Percentiles rank a stretch among this genome's conserved stretches.
Evolutionary conservation across 1,140 invertebrate genomes (phyloP).

Genomic region (Zaprionus gabonicus): DNA sequence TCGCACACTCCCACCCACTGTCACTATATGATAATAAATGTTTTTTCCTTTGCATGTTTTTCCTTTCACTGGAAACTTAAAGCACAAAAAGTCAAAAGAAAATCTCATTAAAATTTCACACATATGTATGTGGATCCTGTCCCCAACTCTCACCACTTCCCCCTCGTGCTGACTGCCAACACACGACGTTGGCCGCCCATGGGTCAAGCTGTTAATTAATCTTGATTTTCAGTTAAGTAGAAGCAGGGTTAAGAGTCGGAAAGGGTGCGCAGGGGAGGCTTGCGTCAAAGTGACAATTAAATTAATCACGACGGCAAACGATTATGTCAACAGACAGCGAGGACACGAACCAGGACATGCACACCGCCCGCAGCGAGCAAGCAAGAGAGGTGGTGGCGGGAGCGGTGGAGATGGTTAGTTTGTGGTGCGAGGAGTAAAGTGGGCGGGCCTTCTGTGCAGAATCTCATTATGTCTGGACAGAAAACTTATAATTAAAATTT

Average conservation of each 20-base stretch:
- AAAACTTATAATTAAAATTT: slow-evolving; percentile 82
- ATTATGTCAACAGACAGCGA: slow-evolving; percentile 72
- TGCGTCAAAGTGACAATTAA: slow-evolving; percentile 81
- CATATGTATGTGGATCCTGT: slow-evolving; percentile 13
- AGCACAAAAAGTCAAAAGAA: slow-evolving; percentile 35
- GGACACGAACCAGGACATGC: slow-evolving; percentile 10
- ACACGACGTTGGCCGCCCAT: slow-evolving; percentile 78
- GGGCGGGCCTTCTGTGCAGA: slow-evolving; percentile 20
- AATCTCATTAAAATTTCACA: slow-evolving; percentile 44
- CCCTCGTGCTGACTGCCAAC: slow-evolving; percentile 23
- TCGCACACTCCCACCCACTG: neutral
- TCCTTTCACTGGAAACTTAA: slow-evolving; percentile 8
- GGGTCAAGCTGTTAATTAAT: slow-evolving; percentile 77
- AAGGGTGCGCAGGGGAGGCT: slow-evolving; percentile 31
- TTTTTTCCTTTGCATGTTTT: slow-evolving; percentile 50
- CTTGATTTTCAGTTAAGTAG: slow-evolving; percentile 67
- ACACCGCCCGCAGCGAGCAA: slow-evolving; percentile 25
- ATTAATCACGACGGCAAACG: slow-evolving; percentile 80
- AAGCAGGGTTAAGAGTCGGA: slow-evolving; percentile 6
- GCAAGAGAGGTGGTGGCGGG: neutral
- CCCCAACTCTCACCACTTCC: neutral
- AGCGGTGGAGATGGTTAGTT: neutral
- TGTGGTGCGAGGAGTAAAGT: neutral
- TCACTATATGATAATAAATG: slow-evolving; percentile 28
- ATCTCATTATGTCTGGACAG: slow-evolving; percentile 71